These are phyloP conservation scores for Sebastes schlegelii DNA, from an alignment of 2,113 vertebrate genomes.

Conservation along the genomic window DNA sequence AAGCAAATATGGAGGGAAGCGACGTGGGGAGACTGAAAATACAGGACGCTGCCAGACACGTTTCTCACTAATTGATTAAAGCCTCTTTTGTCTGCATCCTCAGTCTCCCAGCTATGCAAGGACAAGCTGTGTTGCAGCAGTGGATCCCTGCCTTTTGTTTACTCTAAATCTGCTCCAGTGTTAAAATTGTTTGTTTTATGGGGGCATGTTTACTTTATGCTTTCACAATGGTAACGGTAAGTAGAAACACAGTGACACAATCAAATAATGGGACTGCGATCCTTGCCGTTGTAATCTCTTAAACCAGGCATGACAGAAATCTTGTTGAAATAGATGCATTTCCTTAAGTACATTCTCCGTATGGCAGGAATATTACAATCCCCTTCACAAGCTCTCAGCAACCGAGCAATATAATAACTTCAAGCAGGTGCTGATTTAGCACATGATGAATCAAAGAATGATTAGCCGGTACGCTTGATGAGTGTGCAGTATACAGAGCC, in stretches of 20 bases:
- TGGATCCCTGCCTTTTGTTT: slow-evolving; percentile 47
- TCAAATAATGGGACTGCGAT: neutral
- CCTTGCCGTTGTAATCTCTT: slow-evolving; percentile 28
- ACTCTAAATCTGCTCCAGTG: slow-evolving; percentile 26
- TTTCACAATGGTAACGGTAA: neutral
- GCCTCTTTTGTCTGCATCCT: slow-evolving; percentile 51
- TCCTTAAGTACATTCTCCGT: neutral
- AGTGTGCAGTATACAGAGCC: slow-evolving; percentile 41
- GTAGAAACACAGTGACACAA: neutral
- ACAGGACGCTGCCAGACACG: slow-evolving; percentile 54
- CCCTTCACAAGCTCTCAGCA: slow-evolving; percentile 32
- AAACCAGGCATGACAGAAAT: slow-evolving; percentile 43
- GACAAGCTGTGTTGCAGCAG: slow-evolving; percentile 41
- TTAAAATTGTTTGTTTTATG: slow-evolving; percentile 38
- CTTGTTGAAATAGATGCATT: slow-evolving; percentile 19
- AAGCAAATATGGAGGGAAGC: slow-evolving; percentile 54
- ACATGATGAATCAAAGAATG: slow-evolving; percentile 53
- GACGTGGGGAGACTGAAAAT: slow-evolving; percentile 50
- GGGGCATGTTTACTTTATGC: slow-evolving; percentile 7
- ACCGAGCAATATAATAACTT: slow-evolving; percentile 35
- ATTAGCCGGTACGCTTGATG: slow-evolving; percentile 54
- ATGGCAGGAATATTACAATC: slow-evolving; percentile 31
- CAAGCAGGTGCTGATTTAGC: slow-evolving; percentile 51
- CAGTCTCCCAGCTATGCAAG: slow-evolving; percentile 44
- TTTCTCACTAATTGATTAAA: slow-evolving; percentile 72